Percentiles rank a stretch among this genome's conserved stretches.
phyloP scores from a whole-genome alignment of 2,888 invertebrate genomes.

The Sinelater perroti region DNA sequence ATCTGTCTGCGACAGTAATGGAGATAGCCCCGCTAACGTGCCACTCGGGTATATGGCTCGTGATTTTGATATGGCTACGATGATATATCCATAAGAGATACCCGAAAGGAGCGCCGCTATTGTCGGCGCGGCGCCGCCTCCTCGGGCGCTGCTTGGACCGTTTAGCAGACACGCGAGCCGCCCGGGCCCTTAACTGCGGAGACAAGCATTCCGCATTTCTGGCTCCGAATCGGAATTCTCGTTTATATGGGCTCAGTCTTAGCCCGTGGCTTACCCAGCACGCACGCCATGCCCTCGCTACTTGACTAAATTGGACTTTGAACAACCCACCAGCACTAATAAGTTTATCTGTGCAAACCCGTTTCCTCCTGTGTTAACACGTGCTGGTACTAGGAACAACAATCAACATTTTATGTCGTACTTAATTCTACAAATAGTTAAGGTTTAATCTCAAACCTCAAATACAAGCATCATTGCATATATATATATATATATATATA shows the following conservation, averaged over 20 bases:
- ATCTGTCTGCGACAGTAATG: conserved; percentile 50
- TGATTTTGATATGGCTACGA: conserved; percentile 49
- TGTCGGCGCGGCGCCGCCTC: conserved; percentile 39
- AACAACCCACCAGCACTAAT: too few relatives aligned
- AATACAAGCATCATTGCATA: too few relatives aligned
- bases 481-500: too few relatives aligned
- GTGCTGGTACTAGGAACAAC: too few relatives aligned
- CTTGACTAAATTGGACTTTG: conserved; percentile 13
- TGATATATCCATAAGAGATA: conserved; percentile 51
- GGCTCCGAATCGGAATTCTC: conserved; percentile 20
- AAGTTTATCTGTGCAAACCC: too few relatives aligned
- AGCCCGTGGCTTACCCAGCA: conserved; percentile 16
- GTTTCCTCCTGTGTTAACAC: too few relatives aligned
- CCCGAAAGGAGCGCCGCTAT: conserved; percentile 44
- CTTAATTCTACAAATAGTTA: too few relatives aligned
- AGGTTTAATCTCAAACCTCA: too few relatives aligned
- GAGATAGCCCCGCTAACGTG: conserved; percentile 50
- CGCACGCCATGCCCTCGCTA: conserved; percentile 2
- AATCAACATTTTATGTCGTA: too few relatives aligned
- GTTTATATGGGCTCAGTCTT: conserved; percentile 17
- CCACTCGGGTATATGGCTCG: conserved; percentile 52
- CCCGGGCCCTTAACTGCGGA: background rate
- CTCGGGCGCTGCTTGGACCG: conserved; percentile 23
- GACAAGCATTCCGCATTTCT: background rate
- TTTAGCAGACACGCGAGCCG: conserved; percentile 13